Conservation (phyloP, 2,113 vertebrate genomes). For the Murina feae region DNA sequence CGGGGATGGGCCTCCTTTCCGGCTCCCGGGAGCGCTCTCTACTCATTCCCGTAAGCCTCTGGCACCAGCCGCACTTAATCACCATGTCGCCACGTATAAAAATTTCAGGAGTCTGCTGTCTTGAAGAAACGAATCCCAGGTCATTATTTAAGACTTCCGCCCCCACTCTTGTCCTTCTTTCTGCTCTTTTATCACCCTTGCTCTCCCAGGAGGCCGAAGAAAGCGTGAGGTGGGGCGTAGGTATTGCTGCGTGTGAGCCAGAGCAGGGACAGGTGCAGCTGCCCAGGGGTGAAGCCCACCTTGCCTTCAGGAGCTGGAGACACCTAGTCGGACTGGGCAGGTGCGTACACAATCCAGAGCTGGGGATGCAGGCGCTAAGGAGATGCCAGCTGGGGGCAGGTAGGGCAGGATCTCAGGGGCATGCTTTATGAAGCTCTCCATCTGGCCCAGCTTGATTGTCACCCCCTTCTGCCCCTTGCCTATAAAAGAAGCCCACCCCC, state of each 20-base stretch:
- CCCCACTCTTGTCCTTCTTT: neutral
- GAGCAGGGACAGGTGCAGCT: neutral
- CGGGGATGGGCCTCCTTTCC: neutral
- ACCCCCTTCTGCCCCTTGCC: neutral
- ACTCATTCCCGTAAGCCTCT: neutral
- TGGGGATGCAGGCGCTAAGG: neutral
- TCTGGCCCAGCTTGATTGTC: neutral
- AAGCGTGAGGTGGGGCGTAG: neutral
- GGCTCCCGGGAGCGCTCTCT: neutral
- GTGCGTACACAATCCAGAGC: neutral
- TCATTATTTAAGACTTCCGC: neutral
- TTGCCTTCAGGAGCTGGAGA: neutral
- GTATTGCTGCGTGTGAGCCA: accelerated
- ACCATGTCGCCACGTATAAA: neutral
- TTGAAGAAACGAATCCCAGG: neutral
- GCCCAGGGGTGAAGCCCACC: neutral
- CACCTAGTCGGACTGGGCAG: neutral
- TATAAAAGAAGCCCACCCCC: neutral
- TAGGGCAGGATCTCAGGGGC: neutral
- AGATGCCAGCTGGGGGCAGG: accelerated
- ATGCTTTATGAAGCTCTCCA: neutral
- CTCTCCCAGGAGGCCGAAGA: neutral
- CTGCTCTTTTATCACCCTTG: neutral
- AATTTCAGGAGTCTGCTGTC: slow-evolving; percentile 9
- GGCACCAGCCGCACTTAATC: neutral